Base-by-base conservation (phyloP, 2,113 vertebrate genomes). In the Setophaga petechia region DNA sequence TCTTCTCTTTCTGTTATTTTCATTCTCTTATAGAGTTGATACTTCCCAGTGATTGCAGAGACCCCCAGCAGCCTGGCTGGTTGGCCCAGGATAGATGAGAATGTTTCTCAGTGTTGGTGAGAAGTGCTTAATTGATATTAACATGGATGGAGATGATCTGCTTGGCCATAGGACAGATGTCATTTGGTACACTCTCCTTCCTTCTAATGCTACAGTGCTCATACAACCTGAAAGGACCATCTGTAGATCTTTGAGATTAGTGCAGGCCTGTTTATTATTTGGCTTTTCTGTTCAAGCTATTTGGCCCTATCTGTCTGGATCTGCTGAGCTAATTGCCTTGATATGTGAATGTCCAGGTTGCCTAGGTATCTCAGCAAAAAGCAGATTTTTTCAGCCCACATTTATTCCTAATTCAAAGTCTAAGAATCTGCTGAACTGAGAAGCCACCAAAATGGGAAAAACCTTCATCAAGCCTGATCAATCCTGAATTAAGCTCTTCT, bases 211-310 rank as follows among this genome's bases (percentile, higher is more conserved):
- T 75, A 11, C 19, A 90, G 73, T 78, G 91, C 30, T 89, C 84
- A 87, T 89, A 73, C 73, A 81, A 78, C 93, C 89, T 90, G 88
- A 93, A 96, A 94, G 65, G 73, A 96, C 85, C 88, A 96, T 89
- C 88, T 95, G 94, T 71, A 96, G 90, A 95, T 95, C 76, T 92
- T 18, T 75, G 85, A 95, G 95, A 95, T 97, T 96, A 97, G 51
- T 75, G 44, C 46, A 87, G 83, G 68, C 61, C 94, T 96, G 92
- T 89, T 95, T 94, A 68, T 81, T 92, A 79, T 84, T 94, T 95
- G 72, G 61, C 44, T 90, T 90, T 91, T 94, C 80, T 81, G 73
- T 87, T 44, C 49, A 66, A 44, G 39, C 33, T 66, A 24, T 55
- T 66, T 79, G 39, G 49, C 39, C 73, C 65, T 75, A 24, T 81